Percentiles rank a stretch among this genome's conserved stretches.
phyloP scores from a whole-genome alignment of 2,113 vertebrate genomes.

The Chrysochloris asiatica region DNA sequence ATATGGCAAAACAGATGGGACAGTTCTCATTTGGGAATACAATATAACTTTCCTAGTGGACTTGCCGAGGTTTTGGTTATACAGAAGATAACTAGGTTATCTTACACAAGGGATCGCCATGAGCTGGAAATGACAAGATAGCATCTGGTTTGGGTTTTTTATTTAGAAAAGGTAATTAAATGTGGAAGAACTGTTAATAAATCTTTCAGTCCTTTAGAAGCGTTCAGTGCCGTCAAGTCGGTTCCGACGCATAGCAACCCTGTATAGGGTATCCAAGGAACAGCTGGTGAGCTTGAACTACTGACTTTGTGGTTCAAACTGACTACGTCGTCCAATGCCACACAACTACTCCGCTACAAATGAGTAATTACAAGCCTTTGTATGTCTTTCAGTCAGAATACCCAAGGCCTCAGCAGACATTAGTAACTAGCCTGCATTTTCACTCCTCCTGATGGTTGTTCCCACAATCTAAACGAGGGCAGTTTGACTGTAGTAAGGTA shows the following conservation, averaged over 20 bases:
- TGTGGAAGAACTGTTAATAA: background rate
- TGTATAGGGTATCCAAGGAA: too few relatives aligned
- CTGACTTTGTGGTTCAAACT: too few relatives aligned
- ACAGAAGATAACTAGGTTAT: background rate
- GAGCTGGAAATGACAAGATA: background rate
- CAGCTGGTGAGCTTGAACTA: too few relatives aligned
- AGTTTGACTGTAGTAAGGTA: background rate
- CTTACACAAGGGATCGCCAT: background rate
- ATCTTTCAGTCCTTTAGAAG: background rate
- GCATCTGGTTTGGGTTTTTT: background rate
- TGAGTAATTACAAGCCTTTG: background rate
- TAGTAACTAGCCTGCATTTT: background rate
- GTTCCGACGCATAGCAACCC: too few relatives aligned
- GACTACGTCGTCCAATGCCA: too few relatives aligned
- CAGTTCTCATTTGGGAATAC: constrained; percentile 9
- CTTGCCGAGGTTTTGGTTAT: background rate
- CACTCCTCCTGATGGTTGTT: background rate
- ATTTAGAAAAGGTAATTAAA: background rate
- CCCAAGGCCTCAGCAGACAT: background rate
- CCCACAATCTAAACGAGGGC: background rate
- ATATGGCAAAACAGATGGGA: background rate
- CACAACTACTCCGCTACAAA: too few relatives aligned
- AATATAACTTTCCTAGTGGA: background rate
- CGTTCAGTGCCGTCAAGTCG: too few relatives aligned
- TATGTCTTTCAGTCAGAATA: background rate